Evolutionary conservation across 2,797 vertebrate genomes (phyloP), one percentile per base, ranked within the genome.

Genomic region (Pangasius sanitwongsei): DNA sequence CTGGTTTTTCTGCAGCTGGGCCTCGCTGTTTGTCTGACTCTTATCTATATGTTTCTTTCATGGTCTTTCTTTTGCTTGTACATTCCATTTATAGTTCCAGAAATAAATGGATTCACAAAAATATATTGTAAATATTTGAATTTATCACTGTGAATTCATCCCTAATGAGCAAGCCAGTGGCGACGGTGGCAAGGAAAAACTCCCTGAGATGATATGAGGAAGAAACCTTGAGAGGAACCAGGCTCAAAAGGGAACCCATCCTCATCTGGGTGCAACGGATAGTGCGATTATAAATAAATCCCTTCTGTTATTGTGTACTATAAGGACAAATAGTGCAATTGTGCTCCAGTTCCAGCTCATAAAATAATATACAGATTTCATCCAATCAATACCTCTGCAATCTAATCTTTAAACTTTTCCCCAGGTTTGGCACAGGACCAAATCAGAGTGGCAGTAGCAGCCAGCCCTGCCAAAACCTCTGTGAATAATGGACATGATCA

Each of bases 391-490:
- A 53, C 44, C 6, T 50, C 5, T 69, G 15, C 18, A 53, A 34
- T 69, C n/a, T 82, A 84, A 67, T 67, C 13, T 8, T 15, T 65
- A 34, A 57, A 31, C 34, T 78, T n/a, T 63, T 67, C 20, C 16
- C 6, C 74, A 93, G 92, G 77, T 85, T 37, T 90, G 44, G 88
- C 87, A 59, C 84, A 89, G 86, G 87, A 89, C 80, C 81, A 87
- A 37, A 59, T 59, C 41, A 87, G 81, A 85, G 89, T 72, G 41
- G 78, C 87, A 74, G 61, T 82, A 83, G 63, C 50, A 86, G 55
- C 37, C 65, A 81, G 23, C 37, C 84, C 34, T 34, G 82, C 85
- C 57, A 84, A 87, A 0, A 78, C 89, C 25, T 18, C 87, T 57
- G 72, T 53, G 31, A 82, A 25, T 81, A 91, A 94, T 2, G 89